phyloP scores from a whole-genome alignment of 2,888 invertebrate genomes.

The Strigamia maritima region DNA sequence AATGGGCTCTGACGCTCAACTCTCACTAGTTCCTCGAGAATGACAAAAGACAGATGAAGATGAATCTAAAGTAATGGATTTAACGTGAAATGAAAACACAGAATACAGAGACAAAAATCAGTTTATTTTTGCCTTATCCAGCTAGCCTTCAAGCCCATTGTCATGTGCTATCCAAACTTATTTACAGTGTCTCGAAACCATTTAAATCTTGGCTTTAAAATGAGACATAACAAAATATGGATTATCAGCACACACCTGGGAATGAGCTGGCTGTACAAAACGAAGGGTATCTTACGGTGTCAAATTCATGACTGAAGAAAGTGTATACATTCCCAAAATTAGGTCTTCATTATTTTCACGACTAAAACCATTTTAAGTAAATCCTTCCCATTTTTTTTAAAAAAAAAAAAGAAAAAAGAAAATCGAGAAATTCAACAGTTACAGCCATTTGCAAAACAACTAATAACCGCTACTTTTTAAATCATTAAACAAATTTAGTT shows the following conservation, averaged over 20 bases:
- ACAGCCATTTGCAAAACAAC: conserved; percentile 9
- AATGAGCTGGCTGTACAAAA: conserved; percentile 42
- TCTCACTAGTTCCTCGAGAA: no score
- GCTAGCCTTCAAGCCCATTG: conserved; percentile 43
- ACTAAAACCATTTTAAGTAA: not conserved
- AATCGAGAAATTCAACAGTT: not conserved
- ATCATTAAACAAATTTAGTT: not conserved
- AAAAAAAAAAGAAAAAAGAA: not conserved
- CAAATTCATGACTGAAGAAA: conserved; percentile 25
- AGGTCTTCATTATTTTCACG: conserved; percentile 38
- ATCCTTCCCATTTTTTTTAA: not conserved
- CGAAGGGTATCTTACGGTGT: conserved; percentile 41
- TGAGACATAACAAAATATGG: conserved; percentile 41
- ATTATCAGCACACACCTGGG: conserved; percentile 42
- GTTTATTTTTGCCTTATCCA: conserved; percentile 45
- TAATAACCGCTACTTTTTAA: not conserved
- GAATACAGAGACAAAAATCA: conserved; percentile 41
- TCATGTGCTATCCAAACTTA: conserved; percentile 42
- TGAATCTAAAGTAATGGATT: not conserved
- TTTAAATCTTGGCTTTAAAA: conserved; percentile 1
- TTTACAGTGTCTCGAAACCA: conserved; percentile 43
- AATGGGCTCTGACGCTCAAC: no score
- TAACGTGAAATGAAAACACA: not conserved
- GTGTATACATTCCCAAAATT: conserved; percentile 43
- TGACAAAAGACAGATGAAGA: not conserved